Evolutionary conservation across 1,140 invertebrate genomes (phyloP), one percentile per base, ranked within the genome.

Genomic region (Ceratina japonica): DNA sequence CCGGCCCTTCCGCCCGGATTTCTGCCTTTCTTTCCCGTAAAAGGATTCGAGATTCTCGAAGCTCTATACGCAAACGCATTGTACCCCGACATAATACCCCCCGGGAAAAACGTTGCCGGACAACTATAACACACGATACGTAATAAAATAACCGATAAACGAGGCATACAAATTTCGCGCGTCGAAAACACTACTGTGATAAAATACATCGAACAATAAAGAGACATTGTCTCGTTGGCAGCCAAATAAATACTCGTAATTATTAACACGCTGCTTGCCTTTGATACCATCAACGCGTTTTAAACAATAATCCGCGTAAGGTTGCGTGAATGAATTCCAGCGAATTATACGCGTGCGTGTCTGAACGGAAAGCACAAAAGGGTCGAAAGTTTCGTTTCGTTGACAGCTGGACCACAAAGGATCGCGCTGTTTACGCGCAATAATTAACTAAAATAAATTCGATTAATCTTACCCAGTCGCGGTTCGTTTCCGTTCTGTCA

Each of bases 381-480:
- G n/a, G 3, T 59, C 10, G 54, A 51, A 69, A 75, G n/a, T 71
- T 71, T 71, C 20, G 18, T 58, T 16, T 58, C 31, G 27, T 37
- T 13, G 15, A 59, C 20, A 4, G 37, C 20, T 8, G 18, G 8
- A 13, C 13, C 20, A 65, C 22, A 13, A n/a, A 15, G 24, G 24
- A 12, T 37, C 37, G 54, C 61, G 13, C 49, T 75, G 64, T 76
- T 61, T 68, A n/a, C 24, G n/a, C n/a, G 65, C 56, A 24, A 76
- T 76, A 70, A 76, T 76, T 61, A 76, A 76, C 65, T 61, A 49
- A 61, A 69, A 76, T 51, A 18, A 76, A 76, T 76, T 70, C 75
- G 20, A 76, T 54, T 74, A 31, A 72, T 72, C n/a, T n/a, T 22
- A 20, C 4, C 64, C 37, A 22, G 64, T 15, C 64, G n/a, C 37